Conservation (phyloP, 2,113 vertebrate genomes). For the Dipodomys merriami region DNA sequence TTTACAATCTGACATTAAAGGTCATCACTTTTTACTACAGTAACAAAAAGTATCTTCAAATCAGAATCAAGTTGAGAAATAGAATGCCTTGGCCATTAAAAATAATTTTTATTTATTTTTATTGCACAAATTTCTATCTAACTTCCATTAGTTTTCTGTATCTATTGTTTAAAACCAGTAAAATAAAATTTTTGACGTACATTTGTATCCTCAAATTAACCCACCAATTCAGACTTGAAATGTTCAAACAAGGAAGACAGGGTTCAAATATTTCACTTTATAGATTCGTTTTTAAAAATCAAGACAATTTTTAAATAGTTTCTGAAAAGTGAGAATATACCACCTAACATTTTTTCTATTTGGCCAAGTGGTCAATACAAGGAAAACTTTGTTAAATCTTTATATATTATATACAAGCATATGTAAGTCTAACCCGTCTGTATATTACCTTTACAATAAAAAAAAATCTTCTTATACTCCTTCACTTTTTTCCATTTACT, state of each 20-base stretch:
- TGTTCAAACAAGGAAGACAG: neutral
- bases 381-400: constrained; percentile 48
- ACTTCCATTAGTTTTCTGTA: constrained; percentile 22
- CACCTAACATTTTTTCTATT: neutral
- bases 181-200: neutral
- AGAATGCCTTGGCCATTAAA: neutral
- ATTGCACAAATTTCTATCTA: constrained; percentile 12
- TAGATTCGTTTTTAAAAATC: constrained; percentile 1
- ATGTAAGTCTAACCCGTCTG: too few relatives aligned
- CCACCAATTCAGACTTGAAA: neutral
- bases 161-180: constrained; percentile 41
- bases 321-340: neutral
- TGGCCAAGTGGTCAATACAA: neutral
- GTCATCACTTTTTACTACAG: neutral
- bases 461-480: neutral
- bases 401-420: too few relatives aligned
- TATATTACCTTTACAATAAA: too few relatives aligned
- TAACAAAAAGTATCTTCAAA: constrained; percentile 21
- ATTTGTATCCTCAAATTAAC: constrained; percentile 43
- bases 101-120: constrained; percentile 18
- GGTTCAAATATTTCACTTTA: constrained; percentile 13
- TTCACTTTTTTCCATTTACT: neutral
- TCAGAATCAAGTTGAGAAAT: constrained; percentile 18
- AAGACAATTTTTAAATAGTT: constrained; percentile 38
- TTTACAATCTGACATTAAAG: neutral